phyloP scores from a whole-genome alignment of 2,888 invertebrate genomes.

The Amphipyra tragopoginis region DNA sequence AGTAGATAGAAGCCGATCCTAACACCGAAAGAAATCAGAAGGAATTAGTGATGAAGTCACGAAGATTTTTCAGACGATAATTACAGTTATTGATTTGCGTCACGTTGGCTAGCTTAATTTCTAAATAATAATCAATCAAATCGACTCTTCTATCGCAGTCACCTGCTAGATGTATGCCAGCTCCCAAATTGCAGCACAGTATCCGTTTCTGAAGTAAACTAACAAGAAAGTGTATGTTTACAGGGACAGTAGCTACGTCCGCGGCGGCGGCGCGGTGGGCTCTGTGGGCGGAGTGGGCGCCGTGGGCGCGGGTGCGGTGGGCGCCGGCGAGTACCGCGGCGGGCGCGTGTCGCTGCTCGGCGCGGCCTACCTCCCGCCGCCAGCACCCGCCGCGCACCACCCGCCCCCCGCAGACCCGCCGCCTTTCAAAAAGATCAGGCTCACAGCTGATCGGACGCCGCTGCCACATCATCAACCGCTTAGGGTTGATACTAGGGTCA shows the following conservation, averaged over 20 bases:
- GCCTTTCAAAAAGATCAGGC: conserved; percentile 92
- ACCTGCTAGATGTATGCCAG: not conserved
- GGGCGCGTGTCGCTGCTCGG: conserved; percentile 91
- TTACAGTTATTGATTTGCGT: too few species aligned
- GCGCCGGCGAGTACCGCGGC: conserved; percentile 82
- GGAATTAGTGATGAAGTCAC: too few species aligned
- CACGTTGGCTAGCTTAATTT: not conserved
- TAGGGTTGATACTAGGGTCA: conserved; percentile 92
- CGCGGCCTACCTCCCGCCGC: conserved; percentile 89
- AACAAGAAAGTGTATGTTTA: conserved; percentile 46
- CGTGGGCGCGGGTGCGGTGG: conserved; percentile 89
- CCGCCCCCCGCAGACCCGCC: conserved; percentile 89
- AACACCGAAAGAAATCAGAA: too few species aligned
- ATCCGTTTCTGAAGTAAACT: not conserved
- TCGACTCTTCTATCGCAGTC: not conserved
- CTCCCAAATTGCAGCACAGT: not conserved
- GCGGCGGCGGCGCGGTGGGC: conserved; percentile 82
- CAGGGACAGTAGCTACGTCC: conserved; percentile 84
- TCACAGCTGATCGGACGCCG: conserved; percentile 86
- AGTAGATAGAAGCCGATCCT: too few species aligned
- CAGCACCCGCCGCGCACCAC: conserved; percentile 85
- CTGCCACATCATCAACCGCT: conserved; percentile 88
- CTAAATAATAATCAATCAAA: not conserved
- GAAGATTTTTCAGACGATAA: too few species aligned
- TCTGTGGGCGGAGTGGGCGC: conserved; percentile 78